Conservation (phyloP, 2,113 vertebrate species). For the Candoia aspera region DNA sequence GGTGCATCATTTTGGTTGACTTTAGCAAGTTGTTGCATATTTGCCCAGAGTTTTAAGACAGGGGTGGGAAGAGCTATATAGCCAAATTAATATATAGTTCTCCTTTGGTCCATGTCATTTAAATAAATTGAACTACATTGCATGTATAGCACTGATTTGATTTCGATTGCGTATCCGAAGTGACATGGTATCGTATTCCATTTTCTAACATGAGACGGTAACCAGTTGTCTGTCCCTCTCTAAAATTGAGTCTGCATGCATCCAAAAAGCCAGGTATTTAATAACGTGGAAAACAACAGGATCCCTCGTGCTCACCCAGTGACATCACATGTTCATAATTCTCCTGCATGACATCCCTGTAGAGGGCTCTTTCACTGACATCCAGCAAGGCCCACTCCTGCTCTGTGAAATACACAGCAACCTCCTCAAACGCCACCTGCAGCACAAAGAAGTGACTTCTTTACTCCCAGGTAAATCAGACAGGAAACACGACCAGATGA, state of each 20-base stretch:
- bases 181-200: background rate
- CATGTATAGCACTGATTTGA: background rate
- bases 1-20: background rate
- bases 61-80: background rate
- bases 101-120: no score
- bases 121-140: no score
- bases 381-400: slow-evolving; percentile 61
- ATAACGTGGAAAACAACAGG: background rate
- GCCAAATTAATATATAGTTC: background rate
- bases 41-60: background rate
- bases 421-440: slow-evolving; percentile 60
- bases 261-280: background rate
- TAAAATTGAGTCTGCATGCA: background rate
- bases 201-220: background rate
- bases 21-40: background rate
- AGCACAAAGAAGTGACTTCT: background rate
- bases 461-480: background rate
- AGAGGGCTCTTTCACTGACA: slow-evolving; percentile 51
- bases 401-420: slow-evolving; percentile 62
- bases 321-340: slow-evolving; percentile 58
- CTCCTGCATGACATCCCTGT: slow-evolving; percentile 58
- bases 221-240: background rate
- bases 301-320: slow-evolving; percentile 51
- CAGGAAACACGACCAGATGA: no score
- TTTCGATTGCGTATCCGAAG: background rate